Base-by-base conservation (phyloP, 1,140 invertebrate genomes). In the Leguminivora glycinivorella region DNA sequence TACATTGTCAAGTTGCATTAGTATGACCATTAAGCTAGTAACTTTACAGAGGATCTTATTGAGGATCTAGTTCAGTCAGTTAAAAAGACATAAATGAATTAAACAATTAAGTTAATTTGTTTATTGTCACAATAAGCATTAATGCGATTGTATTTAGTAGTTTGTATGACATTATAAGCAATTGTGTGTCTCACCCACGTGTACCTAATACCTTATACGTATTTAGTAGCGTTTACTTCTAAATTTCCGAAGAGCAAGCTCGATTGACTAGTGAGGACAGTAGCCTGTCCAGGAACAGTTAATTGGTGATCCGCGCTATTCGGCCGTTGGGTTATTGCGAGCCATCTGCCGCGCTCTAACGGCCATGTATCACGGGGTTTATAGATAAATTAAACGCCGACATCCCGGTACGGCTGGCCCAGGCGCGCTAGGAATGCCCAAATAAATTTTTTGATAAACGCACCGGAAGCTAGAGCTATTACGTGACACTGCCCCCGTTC, bases 331-430 rank as follows among this genome's bases (percentile, higher is more conserved):
- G 58, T 63, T 24, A 56, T 19, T 29, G 58, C 58, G 58, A 63
- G 25, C 58, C 58, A 63, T 63, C 58, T 63, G 58, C 58, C 26
- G 58, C n/a, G 58, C 58, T 63, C 56, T n/a, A 31, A 63, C 58
- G 25, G 58, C 26, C 58, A 29, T 31, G 58, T 63, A 63, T 63
- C 58, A 63, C 58, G n/a, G 58, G 58, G 78, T 79, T 77, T 80
- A 85, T 84, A 90, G 87, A 90, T 90, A 90, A 90, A 90, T 90
- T 88, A 85, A 89, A 89, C 87, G 83, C 88, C 88, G 84, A 80
- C 86, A 83, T 80, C 84, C 80, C 79, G 78, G 75, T 83, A 80
- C 81, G 80, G 83, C 79, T 81, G 72, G 75, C 73, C 69, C 63
- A 70, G 78, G 79, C 82, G 73, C 82, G 88, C 81, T 72, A 80